phyloP scores from a whole-genome alignment of 1,140 invertebrate genomes.

The Vollenhovia emeryi region DNA sequence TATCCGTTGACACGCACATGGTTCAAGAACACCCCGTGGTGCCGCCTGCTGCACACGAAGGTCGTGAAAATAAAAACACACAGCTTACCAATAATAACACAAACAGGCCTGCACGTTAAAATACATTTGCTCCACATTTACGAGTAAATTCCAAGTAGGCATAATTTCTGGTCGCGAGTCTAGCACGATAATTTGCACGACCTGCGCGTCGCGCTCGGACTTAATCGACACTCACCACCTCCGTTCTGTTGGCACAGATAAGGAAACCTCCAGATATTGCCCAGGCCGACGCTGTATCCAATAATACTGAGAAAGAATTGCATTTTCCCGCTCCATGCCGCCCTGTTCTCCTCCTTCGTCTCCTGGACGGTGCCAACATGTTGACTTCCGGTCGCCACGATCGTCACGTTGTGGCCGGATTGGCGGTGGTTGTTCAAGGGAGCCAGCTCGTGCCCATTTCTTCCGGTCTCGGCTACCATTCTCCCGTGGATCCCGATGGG shows the following conservation, averaged over 20 bases:
- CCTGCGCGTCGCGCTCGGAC: not conserved
- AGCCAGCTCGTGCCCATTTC: slow-evolving; percentile 91
- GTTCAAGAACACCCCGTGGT: slow-evolving; percentile 37
- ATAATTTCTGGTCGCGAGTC: not conserved
- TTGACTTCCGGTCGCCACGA: slow-evolving; percentile 81
- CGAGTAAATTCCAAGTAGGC: not conserved
- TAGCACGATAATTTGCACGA: not conserved
- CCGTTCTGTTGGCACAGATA: slow-evolving; percentile 98
- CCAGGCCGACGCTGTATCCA: slow-evolving; percentile 95
- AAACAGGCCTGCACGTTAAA: not conserved
- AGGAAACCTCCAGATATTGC: slow-evolving; percentile 98
- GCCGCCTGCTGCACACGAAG: slow-evolving; percentile 9
- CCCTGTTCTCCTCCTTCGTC: slow-evolving; percentile 87
- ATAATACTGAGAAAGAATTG: slow-evolving; percentile 97
- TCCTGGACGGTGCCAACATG: slow-evolving; percentile 83
- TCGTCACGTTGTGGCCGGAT: slow-evolving; percentile 81
- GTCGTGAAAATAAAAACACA: slow-evolving; percentile 43
- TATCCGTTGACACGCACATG: slow-evolving; percentile 14
- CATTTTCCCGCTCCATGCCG: slow-evolving; percentile 93
- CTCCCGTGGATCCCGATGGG: slow-evolving; percentile 42
- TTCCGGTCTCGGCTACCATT: slow-evolving; percentile 85
- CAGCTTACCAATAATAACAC: not conserved
- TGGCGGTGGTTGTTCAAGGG: slow-evolving; percentile 88
- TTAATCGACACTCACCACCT: slow-evolving; percentile 90
- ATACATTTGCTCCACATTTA: not conserved